Base-by-base conservation (phyloP, 2,888 invertebrate genomes). In the Ormyrus nitidulus region DNA sequence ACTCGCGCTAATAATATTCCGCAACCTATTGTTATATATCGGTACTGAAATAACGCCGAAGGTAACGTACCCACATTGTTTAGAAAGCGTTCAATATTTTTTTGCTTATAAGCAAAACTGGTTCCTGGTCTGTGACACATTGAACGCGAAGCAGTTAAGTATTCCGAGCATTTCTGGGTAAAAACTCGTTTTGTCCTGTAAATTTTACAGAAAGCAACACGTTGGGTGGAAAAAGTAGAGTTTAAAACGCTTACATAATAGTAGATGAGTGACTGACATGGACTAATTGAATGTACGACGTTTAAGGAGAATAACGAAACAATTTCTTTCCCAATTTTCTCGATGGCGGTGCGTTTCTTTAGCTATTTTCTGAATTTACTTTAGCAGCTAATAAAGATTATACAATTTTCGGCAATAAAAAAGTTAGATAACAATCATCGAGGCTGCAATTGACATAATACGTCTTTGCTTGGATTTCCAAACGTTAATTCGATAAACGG, bases 21-120 rank as follows among this genome's bases (percentile, higher is more conserved):
- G 71, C 13, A 9, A 48, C 34, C 34, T 71, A 71, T 59, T 61
- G 61, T 71, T 61, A 71, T 34, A 34, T 61, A 61, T 13, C 46
- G 13, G 46, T 11, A n/a, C 8, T 51, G 19, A 13, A 53, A 51
- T 51, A 51, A 10, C 53, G 53, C 10, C 51, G 11, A 51, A 61
- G n/a, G 19, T 6, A 59, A 8, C n/a, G 11, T n/a, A 64, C 11
- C 34, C 34, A 48, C 19, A 72, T 59, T 72, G 71, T 66, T 77
- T 62, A 71, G 71, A 71, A 77, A 77, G 64, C 19, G 58, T 70
- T 70, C 58, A 44, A 58, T 13, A 46, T 66, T 71, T 71, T 71
- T 61, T 64, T 66, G 46, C 61, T 76, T 53, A 8, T 1, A 59
- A 64, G 34, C 7, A 11, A 66, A 75, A 75, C 75, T 75, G 66